Base-by-base conservation (phyloP, 2,888 invertebrate genomes). In the Archaeoteleia sp. region DNA sequence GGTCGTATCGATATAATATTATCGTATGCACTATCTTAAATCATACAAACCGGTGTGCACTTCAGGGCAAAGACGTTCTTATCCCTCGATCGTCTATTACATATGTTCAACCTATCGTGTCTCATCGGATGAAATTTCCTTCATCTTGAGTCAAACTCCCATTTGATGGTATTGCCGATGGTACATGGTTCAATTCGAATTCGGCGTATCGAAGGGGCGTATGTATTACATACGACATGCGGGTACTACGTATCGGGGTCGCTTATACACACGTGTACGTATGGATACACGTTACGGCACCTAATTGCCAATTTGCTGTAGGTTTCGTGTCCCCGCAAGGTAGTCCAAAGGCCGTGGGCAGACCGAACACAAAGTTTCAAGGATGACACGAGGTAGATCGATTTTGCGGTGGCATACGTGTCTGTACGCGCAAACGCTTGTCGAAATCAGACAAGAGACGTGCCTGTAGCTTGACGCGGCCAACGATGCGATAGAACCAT, bases 261-360 rank as follows among this genome's bases (percentile, higher is more conserved):
- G 43, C 20, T 20, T 20, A 30, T 30, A 8, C 9, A 9, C 10
- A 9, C 30, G 9, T 30, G 10, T 30, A 30, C 30, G 10, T 30
- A 30, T 34, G 32, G 53, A 62, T 62, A 53, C 61, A 62, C 53
- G 61, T 62, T 62, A 55, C 55, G 30, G 71, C 65, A 70, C 74
- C 62, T 75, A 77, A 77, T 76, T 77, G 75, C 66, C 75, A 77
- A 76, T 77, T 76, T 75, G 74, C 77, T 71, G 70, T 70, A 75
- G 74, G 67, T 72, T 74, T 65, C 68, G 65, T 57, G 43, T 68
- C 65, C 58, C 70, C 72, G 73, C 70, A 70, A 67, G 66, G 68
- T 66, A 46, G 57, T 61, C 66, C 71, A 73, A 75, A 75, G 68
- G 67, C 62, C 62, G 66, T 61, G 63, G 68, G 67, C 63, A 70